Evolutionary conservation across 2,113 vertebrate species (phyloP).

Genomic region (Chiloscyllium plagiosum): DNA sequence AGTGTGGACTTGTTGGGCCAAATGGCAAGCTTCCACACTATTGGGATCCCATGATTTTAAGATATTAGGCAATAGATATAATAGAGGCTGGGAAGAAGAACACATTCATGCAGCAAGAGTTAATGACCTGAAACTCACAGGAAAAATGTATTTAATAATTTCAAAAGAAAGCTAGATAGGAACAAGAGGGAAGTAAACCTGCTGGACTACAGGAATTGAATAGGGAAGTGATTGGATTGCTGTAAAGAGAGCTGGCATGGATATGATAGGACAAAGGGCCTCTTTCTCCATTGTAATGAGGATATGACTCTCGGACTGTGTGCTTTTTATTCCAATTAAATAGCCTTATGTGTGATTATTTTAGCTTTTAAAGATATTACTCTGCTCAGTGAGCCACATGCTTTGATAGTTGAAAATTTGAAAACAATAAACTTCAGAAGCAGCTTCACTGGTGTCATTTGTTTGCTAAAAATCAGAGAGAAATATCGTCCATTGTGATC

Average conservation of each 20-base stretch:
- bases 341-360: neutral
- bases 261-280: neutral
- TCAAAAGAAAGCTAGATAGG: neutral
- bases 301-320: neutral
- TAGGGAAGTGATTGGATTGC: neutral
- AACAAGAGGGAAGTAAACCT: neutral
- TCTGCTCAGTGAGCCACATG: neutral
- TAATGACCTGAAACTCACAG: neutral
- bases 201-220: neutral
- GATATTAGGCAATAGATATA: neutral
- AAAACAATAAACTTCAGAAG: neutral
- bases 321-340: neutral
- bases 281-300: neutral
- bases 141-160: neutral
- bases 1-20: too few relatives aligned
- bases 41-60: neutral
- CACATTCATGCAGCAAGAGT: neutral
- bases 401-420: neutral
- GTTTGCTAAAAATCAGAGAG: neutral
- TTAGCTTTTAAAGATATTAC: too few relatives aligned
- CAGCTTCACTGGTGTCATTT: neutral
- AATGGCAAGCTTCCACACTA: too few relatives aligned
- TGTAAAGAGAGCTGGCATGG: neutral
- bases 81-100: neutral
- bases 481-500: neutral